phyloP scores from a whole-genome alignment of 2,797 vertebrate genomes.

The Acrossocheilus wenchowensis region DNA sequence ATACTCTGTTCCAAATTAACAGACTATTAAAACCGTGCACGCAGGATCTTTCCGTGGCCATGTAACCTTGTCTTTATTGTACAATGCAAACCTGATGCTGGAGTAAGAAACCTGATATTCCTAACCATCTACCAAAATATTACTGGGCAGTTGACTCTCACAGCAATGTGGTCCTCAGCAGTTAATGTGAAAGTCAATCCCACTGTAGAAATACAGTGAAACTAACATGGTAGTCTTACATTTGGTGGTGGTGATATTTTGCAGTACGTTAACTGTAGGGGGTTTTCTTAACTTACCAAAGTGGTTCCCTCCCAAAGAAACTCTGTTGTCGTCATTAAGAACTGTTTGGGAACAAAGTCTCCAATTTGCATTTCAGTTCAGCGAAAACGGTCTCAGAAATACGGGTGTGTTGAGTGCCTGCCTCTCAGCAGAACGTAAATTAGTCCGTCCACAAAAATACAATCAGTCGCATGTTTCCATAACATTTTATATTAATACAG shows the following conservation, averaged over 20 bases:
- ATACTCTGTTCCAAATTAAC: conserved; percentile 36
- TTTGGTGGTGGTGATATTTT: conserved; percentile 48
- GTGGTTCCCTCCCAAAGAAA: conserved; percentile 58
- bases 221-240: conserved; percentile 38
- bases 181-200: conserved; percentile 44
- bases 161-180: conserved; percentile 72
- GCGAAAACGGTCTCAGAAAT: neutral
- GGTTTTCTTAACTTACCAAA: conserved; percentile 60
- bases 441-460: conserved; percentile 6
- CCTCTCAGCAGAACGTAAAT: neutral
- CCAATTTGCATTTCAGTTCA: conserved; percentile 20
- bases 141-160: conserved; percentile 59
- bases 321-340: conserved; percentile 37
- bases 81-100: conserved; percentile 59
- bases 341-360: conserved; percentile 37
- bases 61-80: conserved; percentile 48
- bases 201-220: conserved; percentile 52
- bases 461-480: conserved; percentile 1
- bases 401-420: conserved; percentile 8
- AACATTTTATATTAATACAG: neutral
- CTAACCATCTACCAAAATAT: conserved; percentile 62
- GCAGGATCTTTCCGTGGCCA: conserved; percentile 58
- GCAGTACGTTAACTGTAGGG: conserved; percentile 39
- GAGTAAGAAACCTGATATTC: conserved; percentile 53
- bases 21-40: conserved; percentile 59